Evolutionary conservation across 2,113 vertebrate genomes (phyloP), one percentile per base, ranked within the genome.

Genomic region (Proterorhinus semilunaris): DNA sequence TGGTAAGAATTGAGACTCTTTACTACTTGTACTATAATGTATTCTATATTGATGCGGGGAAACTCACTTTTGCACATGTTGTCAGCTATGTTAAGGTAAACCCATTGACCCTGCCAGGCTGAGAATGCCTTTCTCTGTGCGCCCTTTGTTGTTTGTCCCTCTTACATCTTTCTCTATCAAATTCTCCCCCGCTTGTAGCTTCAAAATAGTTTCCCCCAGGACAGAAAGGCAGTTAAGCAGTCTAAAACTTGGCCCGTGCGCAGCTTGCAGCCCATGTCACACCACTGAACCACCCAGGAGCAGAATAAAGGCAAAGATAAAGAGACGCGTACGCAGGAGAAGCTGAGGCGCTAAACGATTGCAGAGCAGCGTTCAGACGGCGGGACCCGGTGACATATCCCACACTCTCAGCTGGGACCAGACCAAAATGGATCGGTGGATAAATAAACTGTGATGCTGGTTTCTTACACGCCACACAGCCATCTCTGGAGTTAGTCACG

Each of bases 251-350:
- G 74, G 84, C 80, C 77, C 85, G 79, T 75, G 73, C 71, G 72
- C 80, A 79, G 74, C 86, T 76, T 77, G 79, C 77, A 74, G 79
- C 81, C 87, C 78, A 66, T 86, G 85, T 90, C 87, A 86, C 78
- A 78, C 84, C 67, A 65, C 70, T 2, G 71, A 88, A 80, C 90
- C 91, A 91, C 91, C 90, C 91, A 91, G 82, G 81, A 92, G 89
- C 66, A 88, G 79, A 86, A 88, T 72, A 87, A 87, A 87, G 79
- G 82, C 63, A 80, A 80, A 85, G 85, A 84, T 84, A 86, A 79
- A 88, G 86, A 87, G 83, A 75, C 57, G 81, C 27, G 15, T 36
- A 69, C 72, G 72, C 71, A 79, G 71, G 82, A 68, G 69, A 76
- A 81, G 74, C 71, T 68, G 77, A 86, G 72, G 71, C 88, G 82